phyloP scores from a whole-genome alignment of 2,888 invertebrate genomes.

The Polymixis lichenea region DNA sequence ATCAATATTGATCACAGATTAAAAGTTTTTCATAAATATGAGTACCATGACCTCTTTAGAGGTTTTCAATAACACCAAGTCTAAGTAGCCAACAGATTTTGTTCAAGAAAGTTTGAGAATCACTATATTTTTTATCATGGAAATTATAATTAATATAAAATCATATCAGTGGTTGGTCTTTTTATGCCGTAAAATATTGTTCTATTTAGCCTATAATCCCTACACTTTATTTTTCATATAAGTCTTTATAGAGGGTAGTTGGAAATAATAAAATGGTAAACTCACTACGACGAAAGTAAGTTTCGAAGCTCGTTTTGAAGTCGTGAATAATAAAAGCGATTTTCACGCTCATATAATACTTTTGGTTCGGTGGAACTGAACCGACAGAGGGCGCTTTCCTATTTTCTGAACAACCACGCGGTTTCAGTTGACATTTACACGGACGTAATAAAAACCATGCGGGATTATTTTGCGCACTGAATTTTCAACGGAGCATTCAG shows the following conservation, averaged over 20 bases:
- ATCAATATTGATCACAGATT: background rate
- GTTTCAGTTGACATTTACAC: no score
- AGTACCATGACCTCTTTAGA: background rate
- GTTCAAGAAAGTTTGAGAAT: constrained; percentile 7
- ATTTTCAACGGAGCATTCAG: no score
- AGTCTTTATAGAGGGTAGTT: background rate
- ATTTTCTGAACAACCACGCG: no score
- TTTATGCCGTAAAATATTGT: constrained; percentile 18
- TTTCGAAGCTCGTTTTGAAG: background rate
- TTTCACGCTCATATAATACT: no score
- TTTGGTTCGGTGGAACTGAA: no score
- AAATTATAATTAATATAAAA: constrained; percentile 28
- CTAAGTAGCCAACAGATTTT: background rate
- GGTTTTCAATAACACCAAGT: background rate
- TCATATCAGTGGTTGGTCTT: constrained; percentile 24
- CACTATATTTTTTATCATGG: constrained; percentile 17
- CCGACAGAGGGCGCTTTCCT: no score
- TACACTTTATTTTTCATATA: background rate
- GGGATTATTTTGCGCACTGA: no score
- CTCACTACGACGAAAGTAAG: background rate
- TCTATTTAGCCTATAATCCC: background rate
- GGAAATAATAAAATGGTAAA: background rate
- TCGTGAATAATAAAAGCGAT: no score
- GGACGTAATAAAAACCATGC: no score
- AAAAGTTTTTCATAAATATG: background rate